These are phyloP conservation scores for Eunapius fragilis DNA, from an alignment of 37 sponge, comb jelly and placozoan genomes.

Conservation along the genomic window DNA sequence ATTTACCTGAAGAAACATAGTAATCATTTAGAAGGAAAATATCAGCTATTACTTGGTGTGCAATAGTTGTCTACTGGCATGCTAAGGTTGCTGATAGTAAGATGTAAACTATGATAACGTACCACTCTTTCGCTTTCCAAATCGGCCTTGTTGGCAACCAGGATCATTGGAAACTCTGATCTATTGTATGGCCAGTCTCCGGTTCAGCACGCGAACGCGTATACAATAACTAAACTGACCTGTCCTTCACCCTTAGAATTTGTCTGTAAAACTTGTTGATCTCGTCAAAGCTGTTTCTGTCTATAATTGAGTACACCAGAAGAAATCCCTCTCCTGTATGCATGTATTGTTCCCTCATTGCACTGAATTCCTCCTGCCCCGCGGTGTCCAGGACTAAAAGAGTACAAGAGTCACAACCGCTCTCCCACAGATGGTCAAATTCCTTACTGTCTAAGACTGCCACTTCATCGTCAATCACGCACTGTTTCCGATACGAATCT, in stretches of 20 bases:
- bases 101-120: background rate
- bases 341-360: constrained; percentile 96
- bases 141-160: constrained; percentile 92
- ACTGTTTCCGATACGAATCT: constrained; percentile 91
- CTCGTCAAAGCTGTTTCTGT: constrained; percentile 86
- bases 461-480: constrained; percentile 94
- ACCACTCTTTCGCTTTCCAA: constrained; percentile 84
- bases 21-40: background rate
- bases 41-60: no score
- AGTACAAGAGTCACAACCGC: background rate
- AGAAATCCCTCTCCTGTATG: constrained; percentile 92
- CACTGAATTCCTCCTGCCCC: constrained; percentile 96
- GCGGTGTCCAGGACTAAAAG: constrained; percentile 85
- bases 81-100: background rate
- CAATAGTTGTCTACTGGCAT: no score
- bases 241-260: constrained; percentile 90
- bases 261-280: constrained; percentile 82
- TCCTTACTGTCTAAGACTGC: constrained; percentile 83
- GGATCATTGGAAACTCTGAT: constrained; percentile 89
- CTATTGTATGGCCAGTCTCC: constrained; percentile 6
- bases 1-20: background rate
- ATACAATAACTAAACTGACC: constrained; percentile 21
- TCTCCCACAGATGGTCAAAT: background rate
- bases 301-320: constrained; percentile 86
- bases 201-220: background rate